Evolutionary conservation across 2,113 vertebrate genomes (phyloP), one percentile per base, ranked within the genome.

Genomic region (Malurus elegans): DNA sequence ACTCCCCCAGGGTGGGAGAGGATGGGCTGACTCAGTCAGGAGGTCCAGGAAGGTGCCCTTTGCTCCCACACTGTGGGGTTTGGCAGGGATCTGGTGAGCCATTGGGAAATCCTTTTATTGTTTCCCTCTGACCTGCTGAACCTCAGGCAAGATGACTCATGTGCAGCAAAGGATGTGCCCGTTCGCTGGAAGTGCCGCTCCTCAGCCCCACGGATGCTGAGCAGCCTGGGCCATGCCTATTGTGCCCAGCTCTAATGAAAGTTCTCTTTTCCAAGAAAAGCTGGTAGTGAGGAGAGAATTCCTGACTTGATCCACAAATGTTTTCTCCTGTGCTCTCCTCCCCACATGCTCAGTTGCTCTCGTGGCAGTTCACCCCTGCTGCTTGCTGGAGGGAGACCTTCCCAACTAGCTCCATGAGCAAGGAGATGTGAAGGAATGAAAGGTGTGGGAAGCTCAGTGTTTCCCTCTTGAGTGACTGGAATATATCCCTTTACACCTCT

Each of bases 31-130:
- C 81, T 93, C 80, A 75, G 48, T 28, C 9, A 1, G 92, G 79
- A 94, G 86, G 69, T 75, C 80, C 19, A 3, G 89, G 87, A 94
- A 88, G 65, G 83, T 92, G 75, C 65, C 86, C 76, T 81, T 54
- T 3, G 3, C 86, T 93, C 72, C 51, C 57, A 94, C 36, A 4
- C 93, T 57, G 38, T 53, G 86, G 28, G 48, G 31, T 74, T 95
- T 95, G 90, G 81, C 93, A 79, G 65, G 28, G 88, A 86, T 88
- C 72, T 73, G 60, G 89, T 92, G 70, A 92, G 71, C 66, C 87
- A 82, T 60, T 96, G 95, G 84, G 88, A 93, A 91, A 94, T 92
- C 81, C 86, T 95, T 95, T 84, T 66, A 91, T 94, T 96, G 92
- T 95, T 91, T 97, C 71, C 64, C 78, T 86, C 51, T 93, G 96